These are phyloP conservation scores for Agonopterix arenella DNA, from an alignment of 2,888 invertebrate species.

Conservation along the genomic window DNA sequence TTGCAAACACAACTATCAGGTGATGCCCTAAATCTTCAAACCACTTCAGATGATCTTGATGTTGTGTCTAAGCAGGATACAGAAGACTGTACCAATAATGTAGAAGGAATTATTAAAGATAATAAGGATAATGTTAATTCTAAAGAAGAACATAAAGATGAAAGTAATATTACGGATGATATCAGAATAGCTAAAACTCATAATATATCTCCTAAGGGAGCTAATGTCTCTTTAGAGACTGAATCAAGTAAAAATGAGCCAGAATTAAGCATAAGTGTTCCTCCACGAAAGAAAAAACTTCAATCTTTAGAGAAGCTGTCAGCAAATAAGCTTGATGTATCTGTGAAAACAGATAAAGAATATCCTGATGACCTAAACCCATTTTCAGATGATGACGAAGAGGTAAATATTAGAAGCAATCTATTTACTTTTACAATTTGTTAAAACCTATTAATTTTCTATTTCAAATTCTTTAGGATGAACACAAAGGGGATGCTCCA, in stretches of 20 bases:
- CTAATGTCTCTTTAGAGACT: constrained; percentile 17
- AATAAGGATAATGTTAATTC: constrained; percentile 14
- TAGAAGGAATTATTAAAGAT: constrained; percentile 17
- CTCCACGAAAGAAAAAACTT: constrained; percentile 62
- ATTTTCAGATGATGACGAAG: constrained; percentile 83
- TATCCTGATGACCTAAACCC: constrained; percentile 92
- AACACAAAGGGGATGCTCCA: too few species aligned
- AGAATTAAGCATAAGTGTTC: constrained; percentile 54
- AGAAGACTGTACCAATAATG: constrained; percentile 25
- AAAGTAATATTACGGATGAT: constrained; percentile 60
- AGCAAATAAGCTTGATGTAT: constrained; percentile 9
- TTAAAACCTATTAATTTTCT: constrained; percentile 11
- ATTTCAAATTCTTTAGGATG: too few species aligned
- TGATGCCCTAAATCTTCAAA: constrained; percentile 29
- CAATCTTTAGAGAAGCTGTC: constrained; percentile 23
- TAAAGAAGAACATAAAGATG: constrained; percentile 24
- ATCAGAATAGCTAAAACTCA: constrained; percentile 50
- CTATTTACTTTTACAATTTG: neutral
- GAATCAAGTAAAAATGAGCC: constrained; percentile 26
- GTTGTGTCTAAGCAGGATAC: constrained; percentile 23
- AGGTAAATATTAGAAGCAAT: constrained; percentile 22
- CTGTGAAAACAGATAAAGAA: constrained; percentile 21
- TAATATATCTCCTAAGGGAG: constrained; percentile 18
- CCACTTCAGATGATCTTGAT: constrained; percentile 24
- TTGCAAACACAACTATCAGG: constrained; percentile 59